These are phyloP conservation scores for Grantiella picta DNA, from an alignment of 2,113 vertebrate species.

Conservation along the genomic window DNA sequence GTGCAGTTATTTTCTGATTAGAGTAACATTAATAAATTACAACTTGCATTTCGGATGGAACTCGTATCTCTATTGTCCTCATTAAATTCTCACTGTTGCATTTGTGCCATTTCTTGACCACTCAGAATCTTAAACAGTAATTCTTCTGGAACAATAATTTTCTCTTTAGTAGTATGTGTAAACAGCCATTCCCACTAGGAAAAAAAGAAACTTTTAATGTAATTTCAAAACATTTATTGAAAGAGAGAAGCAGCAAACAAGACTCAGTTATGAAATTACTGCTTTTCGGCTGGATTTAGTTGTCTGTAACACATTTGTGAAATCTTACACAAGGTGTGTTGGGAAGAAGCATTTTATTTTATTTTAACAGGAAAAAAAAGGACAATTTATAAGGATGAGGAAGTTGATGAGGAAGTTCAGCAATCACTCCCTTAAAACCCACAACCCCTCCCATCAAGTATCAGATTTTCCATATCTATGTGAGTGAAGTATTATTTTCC, in stretches of 20 bases:
- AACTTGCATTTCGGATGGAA: background rate
- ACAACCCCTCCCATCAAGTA: background rate
- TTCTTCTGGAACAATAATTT: background rate
- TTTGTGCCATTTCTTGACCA: background rate
- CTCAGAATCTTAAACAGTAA: background rate
- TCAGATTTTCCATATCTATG: background rate
- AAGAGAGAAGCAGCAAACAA: background rate
- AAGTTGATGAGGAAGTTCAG: accelerated
- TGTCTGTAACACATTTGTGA: background rate
- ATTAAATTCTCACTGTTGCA: background rate
- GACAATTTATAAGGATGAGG: background rate
- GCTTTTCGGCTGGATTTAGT: background rate
- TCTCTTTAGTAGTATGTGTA: background rate
- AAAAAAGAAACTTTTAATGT: background rate
- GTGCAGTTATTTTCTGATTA: background rate
- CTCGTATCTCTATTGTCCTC: background rate
- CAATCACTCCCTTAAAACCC: background rate
- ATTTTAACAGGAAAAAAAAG: background rate
- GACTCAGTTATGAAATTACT: background rate
- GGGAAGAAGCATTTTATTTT: background rate
- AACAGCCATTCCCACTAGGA: background rate
- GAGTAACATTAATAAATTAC: background rate
- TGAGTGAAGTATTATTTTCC: background rate
- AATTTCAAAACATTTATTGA: background rate
- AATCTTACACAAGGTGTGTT: background rate